Percentiles rank a stretch among this genome's conserved stretches.
phyloP scores from a whole-genome alignment of 2,797 vertebrate species.

The Cossypha heuglini region DNA sequence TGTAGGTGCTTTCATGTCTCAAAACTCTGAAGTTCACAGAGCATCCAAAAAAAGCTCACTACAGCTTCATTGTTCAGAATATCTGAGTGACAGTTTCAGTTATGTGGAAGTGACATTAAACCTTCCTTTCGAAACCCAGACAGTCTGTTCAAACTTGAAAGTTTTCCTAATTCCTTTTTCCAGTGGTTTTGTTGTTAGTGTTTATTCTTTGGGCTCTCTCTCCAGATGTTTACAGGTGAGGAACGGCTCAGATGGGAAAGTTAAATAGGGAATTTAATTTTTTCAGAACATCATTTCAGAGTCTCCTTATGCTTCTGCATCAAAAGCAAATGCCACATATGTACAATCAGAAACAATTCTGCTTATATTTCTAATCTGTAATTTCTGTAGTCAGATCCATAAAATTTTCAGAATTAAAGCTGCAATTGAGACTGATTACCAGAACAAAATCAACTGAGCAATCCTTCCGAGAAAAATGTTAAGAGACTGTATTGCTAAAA shows the following conservation, averaged over 20 bases:
- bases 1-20: not conserved
- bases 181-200: not conserved
- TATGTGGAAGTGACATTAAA: not conserved
- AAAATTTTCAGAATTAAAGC: not conserved
- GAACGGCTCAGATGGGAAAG: not conserved
- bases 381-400: not conserved
- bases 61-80: not conserved
- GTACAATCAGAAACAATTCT: not conserved
- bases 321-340: not conserved
- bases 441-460: not conserved
- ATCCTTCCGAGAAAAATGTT: not conserved
- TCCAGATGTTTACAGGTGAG: not conserved
- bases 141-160: not conserved
- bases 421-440: not conserved
- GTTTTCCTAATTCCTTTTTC: not conserved
- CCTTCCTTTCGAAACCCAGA: not conserved
- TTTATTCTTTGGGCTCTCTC: not conserved
- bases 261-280: not conserved
- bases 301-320: not conserved
- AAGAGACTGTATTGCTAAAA: not conserved
- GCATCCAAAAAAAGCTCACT: not conserved
- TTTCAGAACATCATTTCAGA: not conserved
- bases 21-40: not conserved
- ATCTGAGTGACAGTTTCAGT: not conserved
- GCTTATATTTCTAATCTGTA: not conserved